Evolutionary conservation across 2,797 vertebrate species (phyloP).

Genomic region (Platalea minor): DNA sequence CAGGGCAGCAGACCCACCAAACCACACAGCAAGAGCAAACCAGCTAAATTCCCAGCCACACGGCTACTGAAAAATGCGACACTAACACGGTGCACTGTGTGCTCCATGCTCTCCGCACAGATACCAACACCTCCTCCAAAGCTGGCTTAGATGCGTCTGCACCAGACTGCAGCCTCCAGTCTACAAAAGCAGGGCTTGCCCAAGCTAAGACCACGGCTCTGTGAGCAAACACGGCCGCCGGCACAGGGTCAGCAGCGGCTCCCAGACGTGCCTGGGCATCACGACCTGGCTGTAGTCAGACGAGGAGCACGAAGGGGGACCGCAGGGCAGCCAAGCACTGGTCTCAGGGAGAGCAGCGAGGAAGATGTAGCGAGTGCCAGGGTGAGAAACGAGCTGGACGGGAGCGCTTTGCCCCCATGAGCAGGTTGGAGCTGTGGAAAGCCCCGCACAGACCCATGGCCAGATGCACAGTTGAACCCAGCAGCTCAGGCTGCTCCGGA

Average conservation of each 20-base stretch:
- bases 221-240: background rate
- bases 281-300: background rate
- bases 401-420: background rate
- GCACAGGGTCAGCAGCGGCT: background rate
- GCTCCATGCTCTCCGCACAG: fast-evolving
- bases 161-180: background rate
- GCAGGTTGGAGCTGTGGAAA: background rate
- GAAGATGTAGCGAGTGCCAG: fast-evolving
- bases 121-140: background rate
- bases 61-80: background rate
- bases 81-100: fast-evolving
- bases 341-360: background rate
- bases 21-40: background rate
- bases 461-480: background rate
- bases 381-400: background rate
- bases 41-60: background rate
- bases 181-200: background rate
- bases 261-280: background rate
- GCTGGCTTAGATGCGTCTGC: background rate
- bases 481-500: background rate
- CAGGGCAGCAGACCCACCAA: background rate
- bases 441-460: background rate
- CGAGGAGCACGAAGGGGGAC: background rate
- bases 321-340: background rate
- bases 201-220: fast-evolving